These are phyloP conservation scores for Heliconius hortense DNA, from an alignment of 2,888 invertebrate species.

Conservation along the genomic window DNA sequence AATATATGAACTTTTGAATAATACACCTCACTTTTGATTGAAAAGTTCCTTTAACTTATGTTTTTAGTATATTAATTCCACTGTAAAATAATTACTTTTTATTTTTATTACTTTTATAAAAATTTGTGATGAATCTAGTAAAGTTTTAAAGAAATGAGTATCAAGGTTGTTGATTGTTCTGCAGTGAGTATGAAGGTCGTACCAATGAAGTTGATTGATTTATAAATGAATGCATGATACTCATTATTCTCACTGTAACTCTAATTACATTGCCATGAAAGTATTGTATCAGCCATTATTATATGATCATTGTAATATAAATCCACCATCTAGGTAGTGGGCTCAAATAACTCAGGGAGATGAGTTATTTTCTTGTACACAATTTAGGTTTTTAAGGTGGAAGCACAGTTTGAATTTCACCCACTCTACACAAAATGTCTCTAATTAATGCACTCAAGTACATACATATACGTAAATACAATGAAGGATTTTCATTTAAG, in stretches of 20 bases:
- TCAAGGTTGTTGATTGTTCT: constrained; percentile 4
- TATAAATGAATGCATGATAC: not conserved
- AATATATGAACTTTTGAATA: too few relatives aligned
- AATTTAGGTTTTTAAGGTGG: too few relatives aligned
- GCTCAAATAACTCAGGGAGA: too few relatives aligned
- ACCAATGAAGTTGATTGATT: constrained; percentile 9
- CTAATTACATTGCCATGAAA: not conserved
- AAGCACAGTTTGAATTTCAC: too few relatives aligned
- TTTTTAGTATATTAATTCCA: not conserved
- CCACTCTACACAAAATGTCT: too few relatives aligned
- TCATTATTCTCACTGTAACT: constrained; percentile 13
- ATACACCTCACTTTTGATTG: not conserved
- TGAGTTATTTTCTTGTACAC: too few relatives aligned
- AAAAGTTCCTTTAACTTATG: not conserved
- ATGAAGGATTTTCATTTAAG: too few relatives aligned
- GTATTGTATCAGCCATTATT: not conserved
- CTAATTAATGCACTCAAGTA: too few relatives aligned
- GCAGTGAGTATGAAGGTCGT: constrained; percentile 2
- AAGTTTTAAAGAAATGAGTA: not conserved
- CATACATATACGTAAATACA: too few relatives aligned
- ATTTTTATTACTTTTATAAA: not conserved
- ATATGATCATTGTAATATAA: not conserved
- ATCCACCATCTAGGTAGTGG: too few relatives aligned
- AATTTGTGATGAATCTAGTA: not conserved
- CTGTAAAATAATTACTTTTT: not conserved